phyloP scores from a whole-genome alignment of 2,113 vertebrate species.

The Echinops telfairi region DNA sequence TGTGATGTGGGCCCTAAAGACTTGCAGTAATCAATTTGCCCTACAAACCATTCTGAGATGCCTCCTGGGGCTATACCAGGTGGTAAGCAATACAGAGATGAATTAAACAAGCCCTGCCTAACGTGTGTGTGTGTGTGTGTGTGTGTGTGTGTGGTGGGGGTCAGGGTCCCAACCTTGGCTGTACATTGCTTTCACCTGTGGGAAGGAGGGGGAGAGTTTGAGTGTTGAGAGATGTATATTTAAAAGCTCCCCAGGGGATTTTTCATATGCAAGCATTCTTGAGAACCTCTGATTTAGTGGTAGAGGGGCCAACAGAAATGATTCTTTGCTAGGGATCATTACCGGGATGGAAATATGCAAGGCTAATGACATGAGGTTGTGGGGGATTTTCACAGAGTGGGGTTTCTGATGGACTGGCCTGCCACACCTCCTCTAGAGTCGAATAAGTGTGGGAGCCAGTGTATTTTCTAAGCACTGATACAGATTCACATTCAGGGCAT shows the following conservation, averaged over 20 bases:
- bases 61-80: neutral
- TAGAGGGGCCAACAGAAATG: neutral
- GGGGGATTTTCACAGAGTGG: neutral
- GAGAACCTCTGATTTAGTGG: neutral
- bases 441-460: neutral
- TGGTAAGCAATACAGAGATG: neutral
- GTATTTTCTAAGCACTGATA: neutral
- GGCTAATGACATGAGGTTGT: neutral
- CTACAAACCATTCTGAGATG: neutral
- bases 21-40: neutral
- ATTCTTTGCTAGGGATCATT: neutral
- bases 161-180: neutral
- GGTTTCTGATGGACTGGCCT: neutral
- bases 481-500: neutral
- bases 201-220: neutral
- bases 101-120: neutral
- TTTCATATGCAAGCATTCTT: neutral
- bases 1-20: neutral
- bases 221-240: neutral
- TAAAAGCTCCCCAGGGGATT: neutral
- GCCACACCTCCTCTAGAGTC: neutral
- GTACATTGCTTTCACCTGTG: rapidly evolving
- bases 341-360: neutral
- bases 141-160: neutral
- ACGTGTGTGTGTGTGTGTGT: neutral